Evolutionary conservation across 2,113 vertebrate genomes (phyloP).

Genomic region (Leptobrachium leishanense): DNA sequence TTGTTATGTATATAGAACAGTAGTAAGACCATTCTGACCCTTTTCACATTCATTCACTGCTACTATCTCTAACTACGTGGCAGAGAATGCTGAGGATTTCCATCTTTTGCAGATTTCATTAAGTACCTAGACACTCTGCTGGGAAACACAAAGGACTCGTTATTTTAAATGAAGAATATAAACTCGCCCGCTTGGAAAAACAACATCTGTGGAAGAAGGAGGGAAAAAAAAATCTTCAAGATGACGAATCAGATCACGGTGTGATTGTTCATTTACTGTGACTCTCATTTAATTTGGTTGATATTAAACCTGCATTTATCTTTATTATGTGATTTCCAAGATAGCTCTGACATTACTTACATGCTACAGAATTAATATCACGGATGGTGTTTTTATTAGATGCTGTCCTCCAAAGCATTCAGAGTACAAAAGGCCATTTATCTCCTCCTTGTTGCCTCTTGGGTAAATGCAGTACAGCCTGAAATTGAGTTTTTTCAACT

Average conservation of each 20-base stretch:
- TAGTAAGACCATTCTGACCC: background rate
- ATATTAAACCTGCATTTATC: slow-evolving; percentile 29
- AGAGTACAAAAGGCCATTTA: no score
- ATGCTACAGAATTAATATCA: background rate
- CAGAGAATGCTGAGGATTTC: slow-evolving; percentile 11
- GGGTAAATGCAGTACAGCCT: background rate
- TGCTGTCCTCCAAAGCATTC: background rate
- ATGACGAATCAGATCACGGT: slow-evolving; percentile 18
- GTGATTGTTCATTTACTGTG: slow-evolving; percentile 23
- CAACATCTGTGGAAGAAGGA: slow-evolving; percentile 22
- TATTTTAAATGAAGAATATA: slow-evolving; percentile 33
- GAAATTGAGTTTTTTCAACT: no score
- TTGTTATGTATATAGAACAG: background rate
- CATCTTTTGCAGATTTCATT: slow-evolving; percentile 4
- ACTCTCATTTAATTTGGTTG: slow-evolving; percentile 17
- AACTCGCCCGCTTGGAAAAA: slow-evolving; percentile 29
- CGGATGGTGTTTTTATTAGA: slow-evolving; percentile 7
- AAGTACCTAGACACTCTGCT: slow-evolving; percentile 16
- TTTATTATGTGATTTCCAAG: slow-evolving; percentile 10
- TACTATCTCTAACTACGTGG: background rate
- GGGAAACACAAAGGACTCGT: slow-evolving; percentile 16
- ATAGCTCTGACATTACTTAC: background rate
- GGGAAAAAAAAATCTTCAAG: background rate
- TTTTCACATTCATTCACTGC: background rate
- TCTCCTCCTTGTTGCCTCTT: background rate